Evolutionary conservation across 1,140 invertebrate genomes (phyloP).

Genomic region (Octopus bimaculoides): DNA sequence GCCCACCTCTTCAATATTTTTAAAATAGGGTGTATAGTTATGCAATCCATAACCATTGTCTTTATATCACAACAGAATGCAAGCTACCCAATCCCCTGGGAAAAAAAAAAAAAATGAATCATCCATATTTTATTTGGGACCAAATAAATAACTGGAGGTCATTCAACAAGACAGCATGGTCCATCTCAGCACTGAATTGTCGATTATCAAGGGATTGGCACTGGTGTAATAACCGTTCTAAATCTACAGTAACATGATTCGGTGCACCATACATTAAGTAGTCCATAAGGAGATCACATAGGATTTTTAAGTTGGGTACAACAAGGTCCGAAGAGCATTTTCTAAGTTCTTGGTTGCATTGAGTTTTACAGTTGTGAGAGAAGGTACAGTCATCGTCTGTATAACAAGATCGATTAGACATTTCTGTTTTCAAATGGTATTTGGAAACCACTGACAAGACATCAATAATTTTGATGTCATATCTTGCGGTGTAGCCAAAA

Average conservation of each 20-base stretch:
- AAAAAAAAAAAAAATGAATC: not conserved
- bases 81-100: not conserved
- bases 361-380: conserved; percentile 31
- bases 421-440: conserved; percentile 21
- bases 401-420: conserved; percentile 26
- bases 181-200: conserved; percentile 12
- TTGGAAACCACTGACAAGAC: conserved; percentile 30
- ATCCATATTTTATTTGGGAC: not conserved
- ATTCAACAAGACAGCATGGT: conserved; percentile 19
- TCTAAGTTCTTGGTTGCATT: conserved; percentile 28
- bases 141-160: conserved; percentile 17
- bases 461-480: conserved; percentile 33
- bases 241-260: not conserved
- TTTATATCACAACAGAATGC: not conserved
- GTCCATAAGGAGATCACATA: conserved; percentile 41
- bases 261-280: conserved; percentile 41
- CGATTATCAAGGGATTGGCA: conserved; percentile 17
- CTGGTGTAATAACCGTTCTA: conserved; percentile 8
- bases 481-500: conserved; percentile 35
- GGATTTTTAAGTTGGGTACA: conserved; percentile 27
- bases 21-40: not conserved
- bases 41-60: not conserved
- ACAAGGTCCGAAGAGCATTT: conserved; percentile 30
- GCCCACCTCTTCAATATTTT: not conserved
- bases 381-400: conserved; percentile 35